A percentile compares a stretch with the other conserved stretches of the same genome.
These are phyloP conservation scores for Calameuta idolon DNA, from an alignment of 2,888 invertebrate genomes.

Conservation along the genomic window DNA sequence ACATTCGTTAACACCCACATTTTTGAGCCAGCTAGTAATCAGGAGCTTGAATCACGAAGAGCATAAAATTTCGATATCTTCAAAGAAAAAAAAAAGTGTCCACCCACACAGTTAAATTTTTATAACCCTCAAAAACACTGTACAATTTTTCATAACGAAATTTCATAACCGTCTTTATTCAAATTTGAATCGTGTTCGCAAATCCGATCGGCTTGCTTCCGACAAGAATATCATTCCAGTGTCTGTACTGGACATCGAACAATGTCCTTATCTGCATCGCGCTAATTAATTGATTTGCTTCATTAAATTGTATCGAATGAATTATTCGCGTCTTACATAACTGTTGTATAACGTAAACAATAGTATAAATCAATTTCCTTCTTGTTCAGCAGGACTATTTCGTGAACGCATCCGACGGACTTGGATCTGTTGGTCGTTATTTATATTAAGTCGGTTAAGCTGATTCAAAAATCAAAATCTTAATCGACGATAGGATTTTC, in stretches of 20 bases:
- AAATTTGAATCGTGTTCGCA: background rate
- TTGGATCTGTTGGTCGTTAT: background rate
- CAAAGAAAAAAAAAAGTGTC: background rate
- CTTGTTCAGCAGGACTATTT: too few species aligned
- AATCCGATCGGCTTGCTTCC: too few species aligned
- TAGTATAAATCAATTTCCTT: background rate
- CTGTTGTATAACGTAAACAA: too few species aligned
- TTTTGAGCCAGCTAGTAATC: background rate
- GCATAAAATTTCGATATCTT: background rate
- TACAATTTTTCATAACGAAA: background rate
- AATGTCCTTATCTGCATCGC: too few species aligned
- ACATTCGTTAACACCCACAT: constrained; percentile 25
- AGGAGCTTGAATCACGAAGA: background rate
- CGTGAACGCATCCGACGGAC: background rate
- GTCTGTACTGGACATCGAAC: too few species aligned
- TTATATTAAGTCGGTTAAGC: background rate
- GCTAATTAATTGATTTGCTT: too few species aligned
- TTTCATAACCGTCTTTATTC: background rate
- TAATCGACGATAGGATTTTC: too few species aligned
- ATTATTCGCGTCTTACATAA: too few species aligned
- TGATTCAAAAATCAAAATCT: background rate
- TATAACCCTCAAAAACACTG: too few species aligned
- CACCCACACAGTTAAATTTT: background rate
- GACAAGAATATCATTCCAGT: too few species aligned
- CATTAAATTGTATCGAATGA: too few species aligned